These are phyloP conservation scores for Mamestra configurata DNA, from an alignment of 1,140 invertebrate genomes.

Conservation along the genomic window DNA sequence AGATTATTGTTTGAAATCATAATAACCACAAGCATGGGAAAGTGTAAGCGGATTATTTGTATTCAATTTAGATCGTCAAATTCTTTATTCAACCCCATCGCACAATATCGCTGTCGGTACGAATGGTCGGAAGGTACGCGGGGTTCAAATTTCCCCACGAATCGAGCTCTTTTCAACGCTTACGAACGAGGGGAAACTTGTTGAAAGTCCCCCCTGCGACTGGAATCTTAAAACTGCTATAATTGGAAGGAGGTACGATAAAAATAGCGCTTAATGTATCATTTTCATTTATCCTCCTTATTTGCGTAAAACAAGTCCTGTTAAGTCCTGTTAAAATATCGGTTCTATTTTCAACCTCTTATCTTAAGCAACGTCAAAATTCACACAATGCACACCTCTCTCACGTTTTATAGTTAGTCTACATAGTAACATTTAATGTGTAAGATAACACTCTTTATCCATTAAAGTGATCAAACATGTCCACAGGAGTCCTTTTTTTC, in stretches of 20 bases:
- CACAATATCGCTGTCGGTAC: slow-evolving; percentile 15
- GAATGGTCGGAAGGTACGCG: not conserved
- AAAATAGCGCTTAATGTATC: not conserved
- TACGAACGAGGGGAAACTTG: slow-evolving; percentile 37
- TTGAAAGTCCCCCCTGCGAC: slow-evolving; percentile 19
- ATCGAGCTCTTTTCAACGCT: slow-evolving; percentile 31
- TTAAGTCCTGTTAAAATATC: not conserved
- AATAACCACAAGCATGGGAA: slow-evolving; percentile 1
- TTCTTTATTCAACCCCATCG: slow-evolving; percentile 33
- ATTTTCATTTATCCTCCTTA: not conserved
- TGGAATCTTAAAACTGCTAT: slow-evolving; percentile 25
- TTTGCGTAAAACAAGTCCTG: not conserved
- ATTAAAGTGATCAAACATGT: slow-evolving; percentile 20
- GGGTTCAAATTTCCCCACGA: slow-evolving; percentile 32
- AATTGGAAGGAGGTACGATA: slow-evolving; percentile 10
- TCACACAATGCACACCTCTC: not conserved
- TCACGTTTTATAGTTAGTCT: not conserved
- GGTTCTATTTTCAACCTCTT: not conserved
- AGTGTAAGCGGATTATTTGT: slow-evolving; percentile 28
- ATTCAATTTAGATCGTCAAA: slow-evolving; percentile 24
- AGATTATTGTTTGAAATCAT: not conserved
- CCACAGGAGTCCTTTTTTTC: not conserved
- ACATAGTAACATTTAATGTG: not conserved
- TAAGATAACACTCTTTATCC: slow-evolving; percentile 12
- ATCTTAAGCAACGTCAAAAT: not conserved